These are phyloP conservation scores for Edolisoma coerulescens DNA, from an alignment of 2,113 vertebrate genomes.

Conservation along the genomic window DNA sequence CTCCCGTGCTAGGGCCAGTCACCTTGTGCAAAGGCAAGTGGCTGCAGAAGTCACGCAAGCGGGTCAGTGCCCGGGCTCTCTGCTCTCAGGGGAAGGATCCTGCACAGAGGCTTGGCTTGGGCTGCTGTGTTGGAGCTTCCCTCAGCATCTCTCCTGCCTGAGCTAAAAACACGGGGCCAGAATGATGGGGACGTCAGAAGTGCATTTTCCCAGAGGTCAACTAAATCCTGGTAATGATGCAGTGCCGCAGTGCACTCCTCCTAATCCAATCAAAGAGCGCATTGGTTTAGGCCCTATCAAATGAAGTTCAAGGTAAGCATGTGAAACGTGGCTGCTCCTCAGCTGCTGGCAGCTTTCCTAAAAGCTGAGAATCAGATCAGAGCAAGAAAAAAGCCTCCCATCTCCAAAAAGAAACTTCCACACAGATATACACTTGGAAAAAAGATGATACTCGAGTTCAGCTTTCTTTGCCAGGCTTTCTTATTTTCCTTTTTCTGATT, in stretches of 20 bases:
- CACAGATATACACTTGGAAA: background rate
- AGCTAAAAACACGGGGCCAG: background rate
- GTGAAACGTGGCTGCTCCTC: background rate
- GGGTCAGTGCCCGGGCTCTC: background rate
- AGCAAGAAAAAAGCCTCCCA: background rate
- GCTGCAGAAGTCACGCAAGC: background rate
- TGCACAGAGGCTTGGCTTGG: background rate
- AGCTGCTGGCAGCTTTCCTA: constrained; percentile 46
- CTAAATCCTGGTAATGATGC: constrained; percentile 20
- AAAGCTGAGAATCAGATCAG: constrained; percentile 1
- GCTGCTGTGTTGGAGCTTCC: background rate
- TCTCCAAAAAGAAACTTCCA: background rate
- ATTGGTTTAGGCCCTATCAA: constrained; percentile 1
- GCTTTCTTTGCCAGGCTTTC: background rate
- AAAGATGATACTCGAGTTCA: background rate
- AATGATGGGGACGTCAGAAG: background rate
- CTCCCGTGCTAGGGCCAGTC: background rate
- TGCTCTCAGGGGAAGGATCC: background rate
- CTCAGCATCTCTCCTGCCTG: background rate
- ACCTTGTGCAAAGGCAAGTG: background rate
- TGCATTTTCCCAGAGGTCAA: background rate
- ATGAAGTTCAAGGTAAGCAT: constrained; percentile 33
- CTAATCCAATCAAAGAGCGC: background rate
- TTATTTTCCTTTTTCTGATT: background rate
- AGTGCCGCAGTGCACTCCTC: background rate